phyloP scores from a whole-genome alignment of 1,140 invertebrate genomes.

The Hesperophylax magnus region DNA sequence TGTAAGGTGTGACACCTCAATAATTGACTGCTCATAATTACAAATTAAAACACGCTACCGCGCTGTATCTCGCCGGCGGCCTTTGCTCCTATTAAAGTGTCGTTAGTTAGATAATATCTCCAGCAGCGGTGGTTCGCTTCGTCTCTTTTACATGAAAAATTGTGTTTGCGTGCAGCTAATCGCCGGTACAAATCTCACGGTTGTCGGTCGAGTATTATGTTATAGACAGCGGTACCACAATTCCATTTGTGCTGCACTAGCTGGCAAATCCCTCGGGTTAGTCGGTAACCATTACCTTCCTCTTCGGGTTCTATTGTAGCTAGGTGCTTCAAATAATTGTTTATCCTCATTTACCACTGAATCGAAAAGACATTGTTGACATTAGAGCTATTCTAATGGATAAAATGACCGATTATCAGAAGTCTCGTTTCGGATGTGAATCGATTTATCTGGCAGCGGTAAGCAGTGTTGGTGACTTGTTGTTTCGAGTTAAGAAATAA shows the following conservation, averaged over 20 bases:
- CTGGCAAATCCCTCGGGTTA: neutral
- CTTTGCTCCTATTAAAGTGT: slow-evolving; percentile 53
- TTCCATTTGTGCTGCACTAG: slow-evolving; percentile 20
- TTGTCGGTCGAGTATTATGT: slow-evolving; percentile 31
- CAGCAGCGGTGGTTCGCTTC: slow-evolving; percentile 23
- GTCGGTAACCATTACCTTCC: neutral
- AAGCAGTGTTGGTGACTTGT: no score
- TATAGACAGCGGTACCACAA: slow-evolving; percentile 29
- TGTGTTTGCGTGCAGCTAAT: slow-evolving; percentile 45
- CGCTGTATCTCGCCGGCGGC: slow-evolving; percentile 44
- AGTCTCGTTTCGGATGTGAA: no score
- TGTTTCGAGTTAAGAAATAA: no score
- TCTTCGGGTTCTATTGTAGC: neutral
- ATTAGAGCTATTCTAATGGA: neutral
- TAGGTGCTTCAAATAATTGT: neutral
- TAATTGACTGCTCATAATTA: slow-evolving; percentile 57
- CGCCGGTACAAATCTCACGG: slow-evolving; percentile 39
- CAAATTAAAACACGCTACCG: slow-evolving; percentile 50
- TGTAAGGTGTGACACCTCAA: slow-evolving; percentile 43
- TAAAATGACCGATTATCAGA: neutral
- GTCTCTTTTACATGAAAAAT: slow-evolving; percentile 39
- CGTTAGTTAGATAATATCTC: slow-evolving; percentile 53
- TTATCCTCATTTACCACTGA: neutral
- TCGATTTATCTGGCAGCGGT: neutral
- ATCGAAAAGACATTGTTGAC: neutral